A percentile compares a stretch with the other conserved stretches of the same genome.
phyloP scores from a whole-genome alignment of 2,113 vertebrate genomes.

The Rafetus swinhoei region DNA sequence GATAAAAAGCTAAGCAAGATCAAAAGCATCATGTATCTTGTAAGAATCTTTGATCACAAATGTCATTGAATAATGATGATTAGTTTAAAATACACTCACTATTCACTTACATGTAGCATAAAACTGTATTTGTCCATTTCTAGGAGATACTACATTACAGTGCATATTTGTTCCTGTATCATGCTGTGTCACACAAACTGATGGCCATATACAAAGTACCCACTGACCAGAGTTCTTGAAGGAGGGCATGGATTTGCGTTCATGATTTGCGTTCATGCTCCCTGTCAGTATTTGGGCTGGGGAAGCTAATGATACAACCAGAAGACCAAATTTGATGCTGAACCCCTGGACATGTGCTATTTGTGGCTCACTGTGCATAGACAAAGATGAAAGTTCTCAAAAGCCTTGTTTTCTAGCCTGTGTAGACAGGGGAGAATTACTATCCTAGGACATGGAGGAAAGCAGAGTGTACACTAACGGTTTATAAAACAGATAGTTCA shows the following conservation, averaged over 20 bases:
- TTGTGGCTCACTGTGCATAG: too few relatives aligned
- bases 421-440: background rate
- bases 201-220: background rate
- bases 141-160: background rate
- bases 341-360: too few relatives aligned
- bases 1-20: background rate
- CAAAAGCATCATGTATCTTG: background rate
- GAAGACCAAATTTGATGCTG: too few relatives aligned
- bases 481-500: background rate
- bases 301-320: too few relatives aligned
- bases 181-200: background rate
- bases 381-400: background rate
- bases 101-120: background rate
- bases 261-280: too few relatives aligned
- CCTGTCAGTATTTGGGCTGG: too few relatives aligned
- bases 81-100: background rate
- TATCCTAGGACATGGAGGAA: background rate
- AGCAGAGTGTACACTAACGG: rapidly evolving
- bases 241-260: background rate
- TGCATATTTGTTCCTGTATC: background rate
- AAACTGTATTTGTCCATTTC: background rate
- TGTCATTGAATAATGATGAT: background rate
- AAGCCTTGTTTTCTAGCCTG: background rate
- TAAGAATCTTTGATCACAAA: background rate
- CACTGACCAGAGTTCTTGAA: background rate